Base-by-base conservation (phyloP, 1,140 invertebrate genomes). In the Lasioglossum albipes region DNA sequence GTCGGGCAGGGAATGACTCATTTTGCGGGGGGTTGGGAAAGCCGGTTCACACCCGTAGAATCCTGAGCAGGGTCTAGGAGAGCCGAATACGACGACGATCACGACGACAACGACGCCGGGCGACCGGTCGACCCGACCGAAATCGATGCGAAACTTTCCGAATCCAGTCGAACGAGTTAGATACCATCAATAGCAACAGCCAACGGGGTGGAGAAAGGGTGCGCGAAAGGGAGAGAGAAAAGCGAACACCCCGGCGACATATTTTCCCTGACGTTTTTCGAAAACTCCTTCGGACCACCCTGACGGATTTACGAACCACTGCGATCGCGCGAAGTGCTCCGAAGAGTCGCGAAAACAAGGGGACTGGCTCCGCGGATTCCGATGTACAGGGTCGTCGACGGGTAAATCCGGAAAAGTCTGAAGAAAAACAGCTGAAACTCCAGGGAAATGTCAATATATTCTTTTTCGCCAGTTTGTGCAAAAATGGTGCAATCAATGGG, bases 241-340 rank as follows among this genome's bases (percentile, higher is more conserved):
- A 45, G 45, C 52, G 79, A 77, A 75, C 69, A 49, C 61, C 41
- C 10, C 20, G 64, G 2, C 74, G 78, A 85, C 76, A 81, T 80
- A 88, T 88, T 82, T 85, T 73, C 68, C 65, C 45, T 54, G 85
- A 83, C 79, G 73, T 75, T 79, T 78, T 79, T 75, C 54, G 75
- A 65, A 57, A 81, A 61, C 68, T 73, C 78, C 41, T 27, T 22
- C 68, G 2, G 73, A 69, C 16, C 36, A 65, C 41, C 16, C 64
- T 88, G 85, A 89, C 85, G 79, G 79, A 85, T 89, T 88, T 86
- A 83, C 86, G 85, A 77, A 83, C 57, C 73, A 31, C 73, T n/a
- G 54, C 27, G 68, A 16, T 31, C 20, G 18, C 57, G 57, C 64
- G 31, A 68, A 77, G 41, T 72, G 13, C 9, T 52, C 45, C 27